Conservation (phyloP, 2,888 invertebrate genomes). For the Pristionchus exspectatus region DNA sequence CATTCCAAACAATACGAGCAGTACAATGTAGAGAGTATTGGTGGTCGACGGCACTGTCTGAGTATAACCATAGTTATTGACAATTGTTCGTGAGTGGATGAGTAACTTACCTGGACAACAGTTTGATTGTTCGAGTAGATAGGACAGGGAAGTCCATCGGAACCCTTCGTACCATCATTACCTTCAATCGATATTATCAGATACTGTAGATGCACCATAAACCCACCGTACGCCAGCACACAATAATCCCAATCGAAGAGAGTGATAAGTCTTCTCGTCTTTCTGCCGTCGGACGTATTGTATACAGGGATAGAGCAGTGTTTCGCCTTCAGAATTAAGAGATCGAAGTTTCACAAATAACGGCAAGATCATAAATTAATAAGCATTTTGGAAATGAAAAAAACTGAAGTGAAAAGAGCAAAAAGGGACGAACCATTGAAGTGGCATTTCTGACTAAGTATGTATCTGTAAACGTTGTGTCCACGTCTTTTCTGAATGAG, state of each 20-base stretch:
- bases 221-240: slow-evolving; percentile 4
- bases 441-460: neutral
- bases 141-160: slow-evolving; percentile 16
- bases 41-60: neutral
- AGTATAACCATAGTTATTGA: neutral
- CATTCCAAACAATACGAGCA: neutral
- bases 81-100: neutral
- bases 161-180: neutral
- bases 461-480: neutral
- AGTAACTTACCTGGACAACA: neutral
- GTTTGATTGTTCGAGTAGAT: neutral
- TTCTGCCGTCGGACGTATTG: neutral
- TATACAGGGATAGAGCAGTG: neutral
- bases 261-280: neutral
- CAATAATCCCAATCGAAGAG: slow-evolving; percentile 47
- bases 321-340: neutral
- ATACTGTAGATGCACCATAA: neutral
- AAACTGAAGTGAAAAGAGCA: neutral
- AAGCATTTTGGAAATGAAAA: neutral
- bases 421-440: neutral
- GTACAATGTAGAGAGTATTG: slow-evolving; percentile 11
- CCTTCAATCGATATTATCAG: neutral
- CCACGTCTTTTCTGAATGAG: neutral
- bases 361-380: neutral
- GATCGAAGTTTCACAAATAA: neutral